Evolutionary conservation across 2,888 invertebrate species (phyloP).

Genomic region (Leucophenga maculata): DNA sequence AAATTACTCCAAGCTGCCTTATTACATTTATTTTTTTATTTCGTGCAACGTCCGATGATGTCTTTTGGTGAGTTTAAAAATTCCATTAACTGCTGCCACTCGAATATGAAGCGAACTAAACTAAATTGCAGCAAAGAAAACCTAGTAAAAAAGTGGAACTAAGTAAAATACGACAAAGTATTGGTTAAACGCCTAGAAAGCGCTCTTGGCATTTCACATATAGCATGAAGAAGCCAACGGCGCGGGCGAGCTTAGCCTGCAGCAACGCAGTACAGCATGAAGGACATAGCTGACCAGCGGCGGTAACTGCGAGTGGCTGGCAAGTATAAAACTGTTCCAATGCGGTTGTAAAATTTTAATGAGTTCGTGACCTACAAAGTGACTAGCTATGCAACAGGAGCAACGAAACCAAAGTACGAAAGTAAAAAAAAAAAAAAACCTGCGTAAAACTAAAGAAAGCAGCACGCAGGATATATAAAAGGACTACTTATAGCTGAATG

Average conservation of each 20-base stretch:
- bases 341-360: slow-evolving; percentile 42
- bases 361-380: slow-evolving; percentile 40
- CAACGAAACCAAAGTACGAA: not conserved
- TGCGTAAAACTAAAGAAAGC: too few relatives aligned
- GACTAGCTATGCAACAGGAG: not conserved
- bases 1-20: too few relatives aligned
- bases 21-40: too few relatives aligned
- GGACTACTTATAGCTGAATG: too few relatives aligned
- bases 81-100: slow-evolving; percentile 9
- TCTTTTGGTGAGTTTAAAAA: slow-evolving; percentile 5
- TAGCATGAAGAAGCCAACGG: too few relatives aligned
- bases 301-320: not conserved
- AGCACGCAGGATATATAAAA: too few relatives aligned
- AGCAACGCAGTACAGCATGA: too few relatives aligned
- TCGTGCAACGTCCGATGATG: too few relatives aligned
- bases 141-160: not conserved
- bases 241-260: too few relatives aligned
- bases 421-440: not conserved
- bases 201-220: not conserved
- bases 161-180: not conserved
- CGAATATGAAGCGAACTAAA: not conserved
- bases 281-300: too few relatives aligned
- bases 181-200: not conserved
- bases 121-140: not conserved
- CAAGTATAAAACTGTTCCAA: slow-evolving; percentile 28